Evolutionary conservation across 2,113 vertebrate genomes (phyloP), one percentile per base, ranked within the genome.

Genomic region (Gopherus evgoodei): DNA sequence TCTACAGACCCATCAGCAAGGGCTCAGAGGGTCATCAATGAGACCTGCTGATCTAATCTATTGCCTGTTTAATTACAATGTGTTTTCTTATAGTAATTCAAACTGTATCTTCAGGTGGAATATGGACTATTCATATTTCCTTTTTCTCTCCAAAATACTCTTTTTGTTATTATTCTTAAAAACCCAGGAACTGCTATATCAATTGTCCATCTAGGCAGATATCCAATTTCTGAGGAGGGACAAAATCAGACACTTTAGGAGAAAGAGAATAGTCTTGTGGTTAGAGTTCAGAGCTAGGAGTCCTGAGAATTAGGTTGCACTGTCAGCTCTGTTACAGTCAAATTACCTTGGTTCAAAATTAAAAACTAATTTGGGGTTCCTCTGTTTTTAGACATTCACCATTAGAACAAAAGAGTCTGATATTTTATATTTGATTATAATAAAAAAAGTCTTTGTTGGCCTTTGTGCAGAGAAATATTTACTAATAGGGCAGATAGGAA

Each of bases 261-360:
- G 52, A 10, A 4, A 79, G 56, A 87, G 38, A 21, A 35, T 19
- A 22, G 13, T 87, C 83, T 49, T 25, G 5, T 49, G 11, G 16
- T 49, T 90, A 65, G 78, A 85, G 56, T 11, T 38, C 25, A 62
- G 44, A 11, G 8, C 19, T 22, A 80, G 25, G 5, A 11, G 5
- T 59, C 52, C 19, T 4, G 16, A 81, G 21, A 76, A 35, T 22
- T 82, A 24, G 9, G 12, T 1, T 85, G 5, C 17, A 47, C 83
- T 0, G 0, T 14, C 44, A 90, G 49, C 12, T 44, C 22, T 72
- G 65, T 19, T n/a, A 11, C 16, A n/a, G n/a, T 29, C 17, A 72
- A 38, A 6, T 47, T 47, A 25, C 65, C 35, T 29, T 59, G 16
- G 5, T n/a, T 44, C 56, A 50, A 21, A 10, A 8, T 53, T 53